Conservation (phyloP, 2,888 invertebrate genomes). For the Drosophila mercatorum region DNA sequence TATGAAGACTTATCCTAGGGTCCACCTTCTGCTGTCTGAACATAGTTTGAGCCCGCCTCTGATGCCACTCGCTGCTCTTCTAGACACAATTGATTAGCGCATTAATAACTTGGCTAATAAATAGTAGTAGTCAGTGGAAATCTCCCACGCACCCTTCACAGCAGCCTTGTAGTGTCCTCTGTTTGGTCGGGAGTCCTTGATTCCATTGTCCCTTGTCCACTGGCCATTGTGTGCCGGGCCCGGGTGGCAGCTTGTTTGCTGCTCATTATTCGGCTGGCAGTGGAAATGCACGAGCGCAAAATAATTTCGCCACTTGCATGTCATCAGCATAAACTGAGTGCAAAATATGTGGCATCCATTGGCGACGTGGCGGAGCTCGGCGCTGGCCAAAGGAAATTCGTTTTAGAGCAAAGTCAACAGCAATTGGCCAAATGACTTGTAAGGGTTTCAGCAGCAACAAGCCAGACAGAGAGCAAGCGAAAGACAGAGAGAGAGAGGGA, state of each 20-base stretch:
- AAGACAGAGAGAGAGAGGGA: background rate
- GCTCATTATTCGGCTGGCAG: constrained; percentile 80
- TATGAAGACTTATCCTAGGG: background rate
- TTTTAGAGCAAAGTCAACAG: constrained; percentile 77
- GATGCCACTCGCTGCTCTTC: too few species aligned
- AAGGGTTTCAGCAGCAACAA: constrained; percentile 51
- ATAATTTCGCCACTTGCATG: constrained; percentile 82
- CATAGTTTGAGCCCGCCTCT: background rate
- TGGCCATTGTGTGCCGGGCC: constrained; percentile 20
- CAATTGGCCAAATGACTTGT: constrained; percentile 82
- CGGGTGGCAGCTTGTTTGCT: constrained; percentile 67
- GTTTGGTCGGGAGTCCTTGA: constrained; percentile 12
- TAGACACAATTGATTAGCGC: constrained; percentile 6
- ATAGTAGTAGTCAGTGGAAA: constrained; percentile 5
- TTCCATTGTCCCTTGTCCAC: constrained; percentile 2
- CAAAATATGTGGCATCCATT: constrained; percentile 78
- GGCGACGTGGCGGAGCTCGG: constrained; percentile 28
- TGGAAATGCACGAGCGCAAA: constrained; percentile 62
- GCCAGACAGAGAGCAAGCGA: background rate
- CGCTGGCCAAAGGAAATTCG: constrained; percentile 66
- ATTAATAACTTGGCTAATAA: constrained; percentile 12
- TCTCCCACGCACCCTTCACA: background rate
- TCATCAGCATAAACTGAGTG: constrained; percentile 83
- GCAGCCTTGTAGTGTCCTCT: constrained; percentile 8
- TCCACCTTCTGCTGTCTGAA: background rate